phyloP scores from a whole-genome alignment of 2,113 vertebrate species.

The Podarcis raffonei region DNA sequence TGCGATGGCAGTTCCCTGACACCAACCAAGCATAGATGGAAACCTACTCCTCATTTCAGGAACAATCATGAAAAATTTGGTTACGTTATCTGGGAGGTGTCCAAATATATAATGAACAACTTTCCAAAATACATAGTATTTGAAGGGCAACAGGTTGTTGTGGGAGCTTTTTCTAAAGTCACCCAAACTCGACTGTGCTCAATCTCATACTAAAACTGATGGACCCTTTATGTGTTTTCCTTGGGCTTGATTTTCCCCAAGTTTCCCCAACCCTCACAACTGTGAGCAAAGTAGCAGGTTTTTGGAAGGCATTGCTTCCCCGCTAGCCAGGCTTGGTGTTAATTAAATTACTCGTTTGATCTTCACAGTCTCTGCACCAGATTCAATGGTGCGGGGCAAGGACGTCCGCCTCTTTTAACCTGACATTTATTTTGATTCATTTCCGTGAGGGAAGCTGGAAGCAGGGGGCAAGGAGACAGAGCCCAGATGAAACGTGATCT shows the following conservation, averaged over 20 bases:
- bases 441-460: constrained; percentile 14
- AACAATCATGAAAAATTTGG: no score
- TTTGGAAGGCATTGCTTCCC: constrained; percentile 1
- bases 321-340: background rate
- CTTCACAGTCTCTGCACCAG: constrained; percentile 13
- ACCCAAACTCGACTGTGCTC: background rate
- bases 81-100: no score
- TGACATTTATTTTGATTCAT: constrained; percentile 46
- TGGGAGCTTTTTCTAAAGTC: background rate
- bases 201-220: background rate
- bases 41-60: no score
- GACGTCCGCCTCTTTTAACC: background rate
- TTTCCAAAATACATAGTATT: no score
- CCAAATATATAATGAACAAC: no score
- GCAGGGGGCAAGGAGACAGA: background rate
- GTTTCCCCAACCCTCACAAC: background rate
- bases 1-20: no score
- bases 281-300: background rate
- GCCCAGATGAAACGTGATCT: background rate
- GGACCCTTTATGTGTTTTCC: background rate
- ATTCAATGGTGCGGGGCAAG: background rate
- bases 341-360: constrained; percentile 55
- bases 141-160: no score
- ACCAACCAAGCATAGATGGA: no score
- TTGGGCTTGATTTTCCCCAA: background rate